A percentile compares a stretch with the other conserved stretches of the same genome.
These are phyloP conservation scores for Beroe forskalii DNA, from an alignment of 37 sponge, comb jelly and placozoan genomes.

Conservation along the genomic window DNA sequence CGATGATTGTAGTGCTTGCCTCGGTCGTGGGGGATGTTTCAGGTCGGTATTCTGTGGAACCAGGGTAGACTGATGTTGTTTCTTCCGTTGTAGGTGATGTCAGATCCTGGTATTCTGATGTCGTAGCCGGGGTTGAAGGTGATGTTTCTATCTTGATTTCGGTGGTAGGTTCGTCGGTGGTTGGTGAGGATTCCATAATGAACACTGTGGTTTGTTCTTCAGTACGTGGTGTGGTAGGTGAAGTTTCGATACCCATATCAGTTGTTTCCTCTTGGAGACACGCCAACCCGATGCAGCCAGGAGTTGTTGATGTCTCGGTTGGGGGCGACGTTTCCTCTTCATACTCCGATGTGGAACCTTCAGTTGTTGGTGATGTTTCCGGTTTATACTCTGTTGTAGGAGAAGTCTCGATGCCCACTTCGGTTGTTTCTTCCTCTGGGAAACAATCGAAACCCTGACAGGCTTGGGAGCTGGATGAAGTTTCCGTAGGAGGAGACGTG, in stretches of 20 bases:
- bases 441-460: no score
- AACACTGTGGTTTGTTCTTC: neutral
- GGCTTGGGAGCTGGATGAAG: no score
- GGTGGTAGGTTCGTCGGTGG: neutral
- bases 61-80: constrained; percentile 9
- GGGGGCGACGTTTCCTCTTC: neutral
- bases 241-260: no score
- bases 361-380: neutral
- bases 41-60: neutral
- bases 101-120: neutral
- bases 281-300: neutral
- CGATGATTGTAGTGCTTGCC: neutral
- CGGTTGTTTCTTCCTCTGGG: no score
- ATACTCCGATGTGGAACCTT: neutral
- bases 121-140: neutral
- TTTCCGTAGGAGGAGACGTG: no score
- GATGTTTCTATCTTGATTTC: neutral
- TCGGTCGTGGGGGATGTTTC: neutral
- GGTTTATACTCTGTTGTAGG: neutral
- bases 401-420: no score
- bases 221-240: neutral
- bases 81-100: constrained; percentile 19
- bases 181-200: neutral
- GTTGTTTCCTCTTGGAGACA: no score
- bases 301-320: neutral